Base-by-base conservation (phyloP, 2,888 invertebrate species). In the Dynastes maya region DNA sequence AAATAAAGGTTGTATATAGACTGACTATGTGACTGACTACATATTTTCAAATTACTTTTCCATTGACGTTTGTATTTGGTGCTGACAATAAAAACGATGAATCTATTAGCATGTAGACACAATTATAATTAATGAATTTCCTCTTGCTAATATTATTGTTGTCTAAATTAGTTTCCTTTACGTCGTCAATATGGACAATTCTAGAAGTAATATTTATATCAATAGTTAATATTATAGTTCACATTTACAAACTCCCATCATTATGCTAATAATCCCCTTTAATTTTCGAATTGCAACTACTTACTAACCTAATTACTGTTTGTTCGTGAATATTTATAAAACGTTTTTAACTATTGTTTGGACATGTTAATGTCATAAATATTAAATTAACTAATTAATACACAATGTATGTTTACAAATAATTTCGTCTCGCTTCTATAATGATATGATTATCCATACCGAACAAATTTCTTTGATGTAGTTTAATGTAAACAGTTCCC, bases 101-200 rank as follows among this genome's bases (percentile, higher is more conserved):
- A 8, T 32, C 55, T 55, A 55, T 71, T 71, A 55, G 27, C n/a
- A 55, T 71, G 32, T 71, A 53, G 55, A 71, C 53, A 55, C 71
- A 71, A 55, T 55, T 37, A 37, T 1, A 71, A 55, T 55, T 37
- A 37, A 13, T 37, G 71, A 37, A 71, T 71, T 71, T 71, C 71
- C 71, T 71, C 53, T 71, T 55, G 16, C 55, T 29, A 53, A 53
- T 71, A 32, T 71, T 55, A 71, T 71, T 71, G 71, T 71, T 55
- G 55, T 71, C 71, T 71, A 55, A 71, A 55, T 71, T 71, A 37
- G 71, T 37, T 71, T 71, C 37, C 71, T 71, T 71, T 71, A 55
- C 13, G 16, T 65, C 16, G 32, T 27, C 37, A 27, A 37, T 71
- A 0, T 37, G 29, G n/a, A 55, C 37, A n/a, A 70, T 29, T 70